Evolutionary conservation across 2,113 vertebrate genomes (phyloP).

Genomic region (Gallinago media): DNA sequence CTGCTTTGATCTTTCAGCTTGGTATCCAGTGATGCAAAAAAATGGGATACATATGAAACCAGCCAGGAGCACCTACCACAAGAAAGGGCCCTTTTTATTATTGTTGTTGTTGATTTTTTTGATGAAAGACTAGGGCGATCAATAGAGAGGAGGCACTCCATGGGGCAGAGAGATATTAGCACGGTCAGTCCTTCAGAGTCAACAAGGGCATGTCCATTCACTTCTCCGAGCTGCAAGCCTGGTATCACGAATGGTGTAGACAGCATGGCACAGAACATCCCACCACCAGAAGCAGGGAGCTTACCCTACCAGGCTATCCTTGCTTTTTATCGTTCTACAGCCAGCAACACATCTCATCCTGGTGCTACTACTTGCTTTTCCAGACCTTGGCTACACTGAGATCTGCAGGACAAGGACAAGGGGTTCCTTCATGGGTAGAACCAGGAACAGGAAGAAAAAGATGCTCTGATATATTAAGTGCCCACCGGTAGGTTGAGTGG

Average conservation of each 20-base stretch:
- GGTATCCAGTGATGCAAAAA: neutral
- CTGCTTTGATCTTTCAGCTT: constrained; percentile 37
- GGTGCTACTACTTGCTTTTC: neutral
- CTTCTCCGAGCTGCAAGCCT: neutral
- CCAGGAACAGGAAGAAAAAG: neutral
- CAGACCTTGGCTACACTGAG: neutral
- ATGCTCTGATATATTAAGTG: neutral
- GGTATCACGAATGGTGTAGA: neutral
- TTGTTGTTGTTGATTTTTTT: neutral
- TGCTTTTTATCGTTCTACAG: neutral
- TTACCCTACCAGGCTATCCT: neutral
- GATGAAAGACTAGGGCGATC: neutral
- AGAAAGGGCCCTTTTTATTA: neutral
- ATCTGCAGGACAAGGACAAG: neutral
- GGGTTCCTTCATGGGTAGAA: neutral
- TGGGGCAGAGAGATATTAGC: neutral
- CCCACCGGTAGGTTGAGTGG: neutral
- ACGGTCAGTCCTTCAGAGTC: neutral
- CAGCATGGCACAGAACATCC: neutral
- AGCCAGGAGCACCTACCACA: neutral
- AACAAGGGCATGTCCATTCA: neutral
- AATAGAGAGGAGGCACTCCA: neutral
- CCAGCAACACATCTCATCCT: rapidly evolving
- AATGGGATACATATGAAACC: neutral
- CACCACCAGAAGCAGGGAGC: neutral